These are phyloP conservation scores for Strix aluco DNA, from an alignment of 2,113 vertebrate genomes.

Conservation along the genomic window DNA sequence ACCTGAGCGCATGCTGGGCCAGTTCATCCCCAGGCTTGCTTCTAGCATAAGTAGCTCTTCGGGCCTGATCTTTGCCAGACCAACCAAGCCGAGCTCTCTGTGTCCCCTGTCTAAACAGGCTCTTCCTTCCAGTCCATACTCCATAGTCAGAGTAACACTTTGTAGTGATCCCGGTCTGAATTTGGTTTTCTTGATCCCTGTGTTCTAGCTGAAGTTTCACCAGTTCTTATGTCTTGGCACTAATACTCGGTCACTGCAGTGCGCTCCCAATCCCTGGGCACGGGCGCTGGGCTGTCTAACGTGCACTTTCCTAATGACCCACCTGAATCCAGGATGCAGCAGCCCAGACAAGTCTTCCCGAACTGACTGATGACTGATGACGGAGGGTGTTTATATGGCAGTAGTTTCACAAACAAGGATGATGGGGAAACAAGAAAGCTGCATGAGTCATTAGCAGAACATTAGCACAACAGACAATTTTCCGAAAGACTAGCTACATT, in stretches of 20 bases:
- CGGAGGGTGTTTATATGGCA: not conserved
- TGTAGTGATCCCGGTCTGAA: not conserved
- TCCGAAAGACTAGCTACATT: not conserved
- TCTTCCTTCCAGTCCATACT: not conserved
- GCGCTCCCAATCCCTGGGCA: not conserved
- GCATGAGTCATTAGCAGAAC: not conserved
- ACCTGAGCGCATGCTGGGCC: not conserved
- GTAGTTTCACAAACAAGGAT: not conserved
- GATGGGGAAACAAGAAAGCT: not conserved
- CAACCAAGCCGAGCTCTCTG: not conserved
- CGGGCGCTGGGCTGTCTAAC: not conserved
- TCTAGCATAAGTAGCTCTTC: not conserved
- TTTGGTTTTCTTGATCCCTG: rapidly evolving
- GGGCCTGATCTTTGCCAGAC: not conserved
- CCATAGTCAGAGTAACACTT: not conserved
- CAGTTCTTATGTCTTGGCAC: not conserved
- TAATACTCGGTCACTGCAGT: rapidly evolving
- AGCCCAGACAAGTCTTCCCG: not conserved
- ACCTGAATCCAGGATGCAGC: not conserved
- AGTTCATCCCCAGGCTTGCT: not conserved
- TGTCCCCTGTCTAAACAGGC: not conserved
- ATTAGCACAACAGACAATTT: not conserved
- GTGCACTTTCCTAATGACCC: not conserved
- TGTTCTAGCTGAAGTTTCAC: not conserved
- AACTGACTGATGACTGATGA: not conserved